A percentile compares a stretch with the other conserved stretches of the same genome.
phyloP scores from a whole-genome alignment of 2,888 invertebrate genomes.

The Tenthredo livida region DNA sequence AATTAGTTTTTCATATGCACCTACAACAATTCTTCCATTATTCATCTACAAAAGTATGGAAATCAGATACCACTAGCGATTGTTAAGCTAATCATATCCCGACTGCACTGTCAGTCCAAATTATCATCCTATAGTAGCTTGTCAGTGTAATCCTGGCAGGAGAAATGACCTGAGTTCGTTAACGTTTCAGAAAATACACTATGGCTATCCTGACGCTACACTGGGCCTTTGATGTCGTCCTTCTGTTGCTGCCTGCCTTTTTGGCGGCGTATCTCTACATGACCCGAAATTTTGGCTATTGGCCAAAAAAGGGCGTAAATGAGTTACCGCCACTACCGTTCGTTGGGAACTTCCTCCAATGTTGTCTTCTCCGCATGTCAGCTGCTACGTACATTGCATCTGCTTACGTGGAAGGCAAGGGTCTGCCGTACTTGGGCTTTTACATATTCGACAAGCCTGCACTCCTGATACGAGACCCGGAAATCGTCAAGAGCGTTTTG shows the following conservation, averaged over 20 bases:
- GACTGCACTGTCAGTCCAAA: neutral
- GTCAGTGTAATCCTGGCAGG: neutral
- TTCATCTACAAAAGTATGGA: too few species aligned
- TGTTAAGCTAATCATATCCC: too few species aligned
- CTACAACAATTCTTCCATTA: too few species aligned
- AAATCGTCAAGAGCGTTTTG: constrained; percentile 78
- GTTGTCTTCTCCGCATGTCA: constrained; percentile 68
- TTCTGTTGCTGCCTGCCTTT: constrained; percentile 44
- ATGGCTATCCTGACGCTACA: constrained; percentile 13
- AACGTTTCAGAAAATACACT: neutral
- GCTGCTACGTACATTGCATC: constrained; percentile 70
- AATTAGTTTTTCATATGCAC: too few species aligned
- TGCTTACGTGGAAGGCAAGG: constrained; percentile 63
- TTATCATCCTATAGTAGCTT: constrained; percentile 75
- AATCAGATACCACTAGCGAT: too few species aligned
- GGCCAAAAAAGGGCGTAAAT: constrained; percentile 69
- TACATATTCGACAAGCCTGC: constrained; percentile 79
- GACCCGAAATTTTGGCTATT: constrained; percentile 70
- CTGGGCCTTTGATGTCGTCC: constrained; percentile 16
- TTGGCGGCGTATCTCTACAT: constrained; percentile 59
- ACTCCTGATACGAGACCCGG: constrained; percentile 77
- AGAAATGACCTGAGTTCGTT: neutral
- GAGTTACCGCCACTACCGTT: constrained; percentile 64
- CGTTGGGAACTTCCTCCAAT: constrained; percentile 72
- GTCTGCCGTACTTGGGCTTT: constrained; percentile 77